Percentiles rank a stretch among this genome's conserved stretches.
Evolutionary conservation across 2,888 invertebrate genomes (phyloP).

Genomic region (Nymphalis polychloros): DNA sequence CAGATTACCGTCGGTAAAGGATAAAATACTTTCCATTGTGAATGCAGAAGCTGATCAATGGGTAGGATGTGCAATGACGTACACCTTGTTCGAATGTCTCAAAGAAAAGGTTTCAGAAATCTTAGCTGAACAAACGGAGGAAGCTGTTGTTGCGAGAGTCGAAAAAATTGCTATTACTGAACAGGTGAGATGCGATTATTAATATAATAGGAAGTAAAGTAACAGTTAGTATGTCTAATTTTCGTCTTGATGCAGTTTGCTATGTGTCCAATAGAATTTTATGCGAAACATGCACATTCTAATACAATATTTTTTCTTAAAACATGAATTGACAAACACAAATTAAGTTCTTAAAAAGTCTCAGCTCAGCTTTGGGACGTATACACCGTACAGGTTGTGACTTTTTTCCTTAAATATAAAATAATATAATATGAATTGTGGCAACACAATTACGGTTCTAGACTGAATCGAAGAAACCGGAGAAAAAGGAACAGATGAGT

Average conservation of each 20-base stretch:
- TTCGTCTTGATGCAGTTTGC: neutral
- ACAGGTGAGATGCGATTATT: conserved; percentile 43
- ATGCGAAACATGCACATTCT: too few species aligned
- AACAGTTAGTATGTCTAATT: neutral
- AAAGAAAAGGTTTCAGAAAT: conserved; percentile 90
- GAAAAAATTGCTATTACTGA: conserved; percentile 81
- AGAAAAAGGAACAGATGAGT: conserved; percentile 91
- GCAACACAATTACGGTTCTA: conserved; percentile 40
- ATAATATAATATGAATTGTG: too few species aligned
- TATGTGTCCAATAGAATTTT: too few species aligned
- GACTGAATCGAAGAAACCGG: conserved; percentile 79
- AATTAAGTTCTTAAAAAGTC: too few species aligned
- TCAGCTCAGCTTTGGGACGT: too few species aligned
- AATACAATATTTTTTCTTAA: too few species aligned
- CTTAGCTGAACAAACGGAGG: conserved; percentile 86
- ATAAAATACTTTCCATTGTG: conserved; percentile 84
- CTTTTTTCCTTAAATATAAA: too few species aligned
- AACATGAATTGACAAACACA: too few species aligned
- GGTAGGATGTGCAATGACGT: conserved; percentile 96
- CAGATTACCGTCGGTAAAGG: conserved; percentile 87
- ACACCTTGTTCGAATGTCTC: conserved; percentile 94
- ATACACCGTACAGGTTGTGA: too few species aligned
- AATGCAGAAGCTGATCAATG: conserved; percentile 89
- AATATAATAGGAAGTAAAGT: neutral
- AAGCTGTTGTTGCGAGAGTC: conserved; percentile 69